Percentiles rank a stretch among this genome's conserved stretches.
Evolutionary conservation across 2,113 vertebrate species (phyloP).

Genomic region (Caretta caretta): DNA sequence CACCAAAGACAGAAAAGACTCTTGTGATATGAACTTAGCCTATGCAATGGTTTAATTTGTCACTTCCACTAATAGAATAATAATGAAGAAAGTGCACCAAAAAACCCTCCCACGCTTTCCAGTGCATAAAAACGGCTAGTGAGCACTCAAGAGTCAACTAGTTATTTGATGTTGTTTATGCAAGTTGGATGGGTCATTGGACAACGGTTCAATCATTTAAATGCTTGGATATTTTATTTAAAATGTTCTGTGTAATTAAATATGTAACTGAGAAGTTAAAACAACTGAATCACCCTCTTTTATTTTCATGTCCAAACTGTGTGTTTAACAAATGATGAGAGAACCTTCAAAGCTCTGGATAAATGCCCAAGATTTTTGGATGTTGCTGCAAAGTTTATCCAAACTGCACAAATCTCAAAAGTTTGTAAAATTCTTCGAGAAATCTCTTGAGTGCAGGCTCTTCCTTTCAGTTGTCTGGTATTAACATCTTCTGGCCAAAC

Average conservation of each 20-base stretch:
- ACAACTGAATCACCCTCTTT: not conserved
- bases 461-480: not conserved
- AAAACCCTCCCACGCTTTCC: not conserved
- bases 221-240: not conserved
- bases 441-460: not conserved
- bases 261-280: not conserved
- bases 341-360: not conserved
- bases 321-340: not conserved
- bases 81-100: not conserved
- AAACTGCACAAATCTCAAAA: not conserved
- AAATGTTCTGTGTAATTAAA: not conserved
- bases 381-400: not conserved
- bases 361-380: not conserved
- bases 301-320: not conserved
- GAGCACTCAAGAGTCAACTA: not conserved
- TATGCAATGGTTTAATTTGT: not conserved
- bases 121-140: not conserved
- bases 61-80: not conserved
- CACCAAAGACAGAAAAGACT: not conserved
- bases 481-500: not conserved
- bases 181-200: not conserved
- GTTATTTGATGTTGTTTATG: not conserved
- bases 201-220: not conserved
- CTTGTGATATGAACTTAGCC: not conserved
- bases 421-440: not conserved